These are phyloP conservation scores for Bombus soroeensis DNA, from an alignment of 1,140 invertebrate genomes.

Conservation along the genomic window DNA sequence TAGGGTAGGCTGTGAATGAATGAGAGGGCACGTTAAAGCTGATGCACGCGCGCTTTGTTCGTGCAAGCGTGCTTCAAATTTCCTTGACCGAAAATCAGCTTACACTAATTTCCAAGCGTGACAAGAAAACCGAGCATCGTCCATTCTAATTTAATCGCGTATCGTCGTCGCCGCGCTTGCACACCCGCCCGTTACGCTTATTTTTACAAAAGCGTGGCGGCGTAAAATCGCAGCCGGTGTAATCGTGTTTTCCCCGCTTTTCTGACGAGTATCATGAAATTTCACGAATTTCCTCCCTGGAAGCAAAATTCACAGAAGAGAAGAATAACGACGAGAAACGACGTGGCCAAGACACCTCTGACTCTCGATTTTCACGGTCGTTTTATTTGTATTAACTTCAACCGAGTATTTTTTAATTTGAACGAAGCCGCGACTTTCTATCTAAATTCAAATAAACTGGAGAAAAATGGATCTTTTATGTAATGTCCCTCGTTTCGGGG, in stretches of 20 bases:
- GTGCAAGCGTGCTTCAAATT: slow-evolving; percentile 22
- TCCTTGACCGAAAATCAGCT: slow-evolving; percentile 27
- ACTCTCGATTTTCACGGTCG: not conserved
- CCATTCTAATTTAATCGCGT: slow-evolving; percentile 13
- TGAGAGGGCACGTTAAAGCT: not conserved
- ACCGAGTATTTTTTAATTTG: not conserved
- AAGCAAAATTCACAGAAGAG: not conserved
- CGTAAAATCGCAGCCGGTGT: not conserved
- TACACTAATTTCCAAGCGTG: slow-evolving; percentile 8
- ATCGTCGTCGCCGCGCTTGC: not conserved
- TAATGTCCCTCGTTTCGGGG: not conserved
- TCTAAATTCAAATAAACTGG: not conserved
- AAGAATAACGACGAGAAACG: not conserved
- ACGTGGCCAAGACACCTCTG: not conserved
- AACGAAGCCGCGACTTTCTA: not conserved
- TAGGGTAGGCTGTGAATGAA: not conserved
- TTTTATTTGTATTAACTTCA: not conserved
- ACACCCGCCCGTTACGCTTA: not conserved
- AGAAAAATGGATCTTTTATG: not conserved
- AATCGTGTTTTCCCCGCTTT: not conserved
- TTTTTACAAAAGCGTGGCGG: not conserved
- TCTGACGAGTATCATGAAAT: not conserved
- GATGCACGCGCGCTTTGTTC: not conserved
- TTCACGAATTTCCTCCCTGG: not conserved
- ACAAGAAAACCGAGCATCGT: slow-evolving; percentile 22